These are phyloP conservation scores for Stegodyphus dumicola DNA, from an alignment of 1,140 invertebrate species.

Conservation along the genomic window DNA sequence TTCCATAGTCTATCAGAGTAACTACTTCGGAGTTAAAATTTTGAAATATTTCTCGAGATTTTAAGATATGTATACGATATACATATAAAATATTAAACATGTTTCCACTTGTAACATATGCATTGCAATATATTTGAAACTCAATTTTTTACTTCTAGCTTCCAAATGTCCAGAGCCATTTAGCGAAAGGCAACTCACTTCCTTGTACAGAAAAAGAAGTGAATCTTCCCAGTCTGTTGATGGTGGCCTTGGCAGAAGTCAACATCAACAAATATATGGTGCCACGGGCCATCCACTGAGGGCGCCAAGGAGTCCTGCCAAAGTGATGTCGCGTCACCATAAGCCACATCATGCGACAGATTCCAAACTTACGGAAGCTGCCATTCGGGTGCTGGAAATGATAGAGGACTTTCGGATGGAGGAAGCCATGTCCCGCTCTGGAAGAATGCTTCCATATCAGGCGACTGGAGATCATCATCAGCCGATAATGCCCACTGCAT, in stretches of 20 bases:
- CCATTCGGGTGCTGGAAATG: conserved; percentile 56
- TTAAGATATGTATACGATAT: too few relatives aligned
- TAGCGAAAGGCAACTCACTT: conserved; percentile 46
- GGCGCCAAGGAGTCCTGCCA: conserved; percentile 1
- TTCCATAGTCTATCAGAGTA: too few relatives aligned
- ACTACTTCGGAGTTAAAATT: too few relatives aligned
- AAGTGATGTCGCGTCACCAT: conserved; percentile 21
- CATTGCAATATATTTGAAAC: neutral
- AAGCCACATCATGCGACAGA: conserved; percentile 43
- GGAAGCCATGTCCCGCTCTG: conserved; percentile 39
- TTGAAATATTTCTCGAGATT: too few relatives aligned
- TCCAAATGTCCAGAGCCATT: conserved; percentile 26
- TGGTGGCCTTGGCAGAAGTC: conserved; percentile 1
- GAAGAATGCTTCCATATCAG: conserved; percentile 3
- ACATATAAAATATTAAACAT: too few relatives aligned
- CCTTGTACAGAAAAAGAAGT: conserved; percentile 54
- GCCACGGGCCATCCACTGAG: neutral
- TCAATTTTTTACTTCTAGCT: conserved; percentile 11
- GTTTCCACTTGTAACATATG: too few relatives aligned
- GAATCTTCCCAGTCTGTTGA: conserved; percentile 21
- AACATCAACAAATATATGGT: neutral
- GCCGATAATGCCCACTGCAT: neutral
- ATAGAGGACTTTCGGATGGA: conserved; percentile 58
- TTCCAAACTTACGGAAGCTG: conserved; percentile 51
- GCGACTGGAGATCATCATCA: neutral